Conservation (phyloP, 2,888 invertebrate species). For the Frankliniella fusca region DNA sequence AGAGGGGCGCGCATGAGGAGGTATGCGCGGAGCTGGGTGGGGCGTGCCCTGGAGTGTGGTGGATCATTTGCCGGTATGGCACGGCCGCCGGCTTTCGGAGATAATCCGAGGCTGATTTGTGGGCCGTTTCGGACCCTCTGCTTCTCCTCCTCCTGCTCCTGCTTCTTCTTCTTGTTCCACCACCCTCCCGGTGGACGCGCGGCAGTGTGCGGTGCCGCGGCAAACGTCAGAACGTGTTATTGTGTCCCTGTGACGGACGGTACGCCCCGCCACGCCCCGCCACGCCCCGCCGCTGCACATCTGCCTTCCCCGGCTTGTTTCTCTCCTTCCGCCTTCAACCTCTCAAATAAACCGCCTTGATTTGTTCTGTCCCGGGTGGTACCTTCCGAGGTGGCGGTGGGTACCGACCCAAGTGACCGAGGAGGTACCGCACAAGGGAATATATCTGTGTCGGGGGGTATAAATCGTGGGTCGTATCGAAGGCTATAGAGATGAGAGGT, state of each 20-base stretch:
- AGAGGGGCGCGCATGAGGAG: not conserved
- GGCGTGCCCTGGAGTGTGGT: not conserved
- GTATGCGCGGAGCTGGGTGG: not conserved
- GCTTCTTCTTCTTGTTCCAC: too few relatives aligned
- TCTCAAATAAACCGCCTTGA: constrained; percentile 17
- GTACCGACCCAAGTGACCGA: not conserved
- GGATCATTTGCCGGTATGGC: constrained; percentile 13
- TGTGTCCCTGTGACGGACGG: constrained; percentile 3
- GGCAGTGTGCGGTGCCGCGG: not conserved
- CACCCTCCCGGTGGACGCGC: too few relatives aligned
- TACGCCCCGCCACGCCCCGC: not conserved
- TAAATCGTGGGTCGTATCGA: constrained; percentile 24
- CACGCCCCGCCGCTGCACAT: too few relatives aligned
- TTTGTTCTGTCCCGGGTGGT: not conserved
- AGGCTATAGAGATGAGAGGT: constrained; percentile 22
- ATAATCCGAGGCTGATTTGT: constrained; percentile 13
- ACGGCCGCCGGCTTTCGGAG: not conserved
- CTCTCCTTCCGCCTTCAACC: not conserved
- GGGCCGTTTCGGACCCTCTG: not conserved
- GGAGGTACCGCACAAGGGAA: not conserved
- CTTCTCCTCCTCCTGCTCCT: not conserved
- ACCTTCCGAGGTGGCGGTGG: not conserved
- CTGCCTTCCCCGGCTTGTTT: too few relatives aligned
- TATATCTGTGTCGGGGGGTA: constrained; percentile 22
- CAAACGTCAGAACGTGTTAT: not conserved